Percentiles rank a stretch among this genome's conserved stretches.
phyloP scores from a whole-genome alignment of 2,888 invertebrate genomes.

The Ochropleura plecta region DNA sequence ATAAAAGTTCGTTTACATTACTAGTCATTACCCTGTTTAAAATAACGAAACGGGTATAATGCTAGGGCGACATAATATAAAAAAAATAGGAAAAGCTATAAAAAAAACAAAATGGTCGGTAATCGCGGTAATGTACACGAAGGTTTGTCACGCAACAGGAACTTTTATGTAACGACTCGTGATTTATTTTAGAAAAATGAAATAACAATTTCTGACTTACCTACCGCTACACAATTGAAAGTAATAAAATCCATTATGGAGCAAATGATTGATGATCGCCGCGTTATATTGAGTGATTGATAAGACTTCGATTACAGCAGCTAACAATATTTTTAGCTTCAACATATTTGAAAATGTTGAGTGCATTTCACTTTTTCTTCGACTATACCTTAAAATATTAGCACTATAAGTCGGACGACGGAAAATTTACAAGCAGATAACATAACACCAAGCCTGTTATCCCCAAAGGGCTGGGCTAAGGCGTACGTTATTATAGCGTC shows the following conservation, averaged over 20 bases:
- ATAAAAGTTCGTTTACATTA: slow-evolving; percentile 54
- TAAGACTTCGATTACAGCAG: slow-evolving; percentile 41
- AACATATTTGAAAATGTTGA: slow-evolving; percentile 15
- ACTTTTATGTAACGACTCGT: slow-evolving; percentile 53
- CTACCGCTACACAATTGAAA: slow-evolving; percentile 49
- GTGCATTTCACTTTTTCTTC: slow-evolving; percentile 6
- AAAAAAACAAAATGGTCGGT: slow-evolving; percentile 58
- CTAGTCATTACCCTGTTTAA: slow-evolving; percentile 50
- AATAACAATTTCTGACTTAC: slow-evolving; percentile 45
- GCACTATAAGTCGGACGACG: not conserved
- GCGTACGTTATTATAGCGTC: too few relatives aligned
- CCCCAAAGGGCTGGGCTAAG: too few relatives aligned
- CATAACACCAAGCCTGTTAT: too few relatives aligned
- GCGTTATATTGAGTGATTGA: slow-evolving; percentile 53
- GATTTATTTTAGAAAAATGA: slow-evolving; percentile 61
- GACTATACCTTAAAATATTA: not conserved
- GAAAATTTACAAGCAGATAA: too few relatives aligned
- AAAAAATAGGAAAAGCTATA: slow-evolving; percentile 54
- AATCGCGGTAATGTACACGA: slow-evolving; percentile 74
- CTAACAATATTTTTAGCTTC: slow-evolving; percentile 32
- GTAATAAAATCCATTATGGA: slow-evolving; percentile 56
- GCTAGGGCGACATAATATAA: slow-evolving; percentile 45
- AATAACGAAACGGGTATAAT: slow-evolving; percentile 44
- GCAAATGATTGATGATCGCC: slow-evolving; percentile 56
- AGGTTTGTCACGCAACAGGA: slow-evolving; percentile 72